These are phyloP conservation scores for Agrotis ipsilon DNA, from an alignment of 2,888 invertebrate species.

Conservation along the genomic window DNA sequence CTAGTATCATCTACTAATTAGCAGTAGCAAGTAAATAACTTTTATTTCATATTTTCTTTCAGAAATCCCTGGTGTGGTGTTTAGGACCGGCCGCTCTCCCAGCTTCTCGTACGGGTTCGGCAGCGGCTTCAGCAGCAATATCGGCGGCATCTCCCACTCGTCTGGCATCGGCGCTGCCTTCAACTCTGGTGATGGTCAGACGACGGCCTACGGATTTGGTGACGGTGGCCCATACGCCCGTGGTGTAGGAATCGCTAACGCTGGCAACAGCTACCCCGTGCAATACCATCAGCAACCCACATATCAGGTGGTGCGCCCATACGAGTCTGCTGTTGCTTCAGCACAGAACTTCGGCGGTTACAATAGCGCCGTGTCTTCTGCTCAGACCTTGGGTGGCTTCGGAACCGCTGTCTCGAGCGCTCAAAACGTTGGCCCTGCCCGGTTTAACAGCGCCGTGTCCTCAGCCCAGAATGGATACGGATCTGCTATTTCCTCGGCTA, in stretches of 20 bases:
- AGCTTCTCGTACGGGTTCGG: conserved; percentile 84
- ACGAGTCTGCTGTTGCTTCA: conserved; percentile 72
- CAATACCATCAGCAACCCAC: conserved; percentile 66
- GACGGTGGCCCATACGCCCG: conserved; percentile 74
- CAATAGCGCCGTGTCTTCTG: conserved; percentile 72
- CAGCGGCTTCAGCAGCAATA: conserved; percentile 84
- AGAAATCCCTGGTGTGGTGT: conserved; percentile 67
- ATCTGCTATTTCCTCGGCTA: conserved; percentile 71
- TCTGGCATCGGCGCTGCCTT: conserved; percentile 81
- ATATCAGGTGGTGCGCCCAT: conserved; percentile 64
- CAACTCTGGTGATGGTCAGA: conserved; percentile 79
- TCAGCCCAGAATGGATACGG: conserved; percentile 71
- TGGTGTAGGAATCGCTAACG: conserved; percentile 80
- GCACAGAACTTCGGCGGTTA: conserved; percentile 78
- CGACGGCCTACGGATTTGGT: conserved; percentile 73
- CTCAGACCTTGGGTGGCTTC: conserved; percentile 74
- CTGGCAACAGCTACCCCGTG: conserved; percentile 65
- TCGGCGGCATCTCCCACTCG: conserved; percentile 84
- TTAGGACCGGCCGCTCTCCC: conserved; percentile 80
- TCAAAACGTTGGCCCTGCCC: conserved; percentile 66
- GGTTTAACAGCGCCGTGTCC: conserved; percentile 54
- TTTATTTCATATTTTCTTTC: conserved; percentile 25
- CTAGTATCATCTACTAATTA: not conserved
- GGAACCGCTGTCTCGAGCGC: conserved; percentile 76
- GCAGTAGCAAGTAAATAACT: not conserved